Conservation (phyloP, 2,888 invertebrate species). For the Aproaerema taeniolella region DNA sequence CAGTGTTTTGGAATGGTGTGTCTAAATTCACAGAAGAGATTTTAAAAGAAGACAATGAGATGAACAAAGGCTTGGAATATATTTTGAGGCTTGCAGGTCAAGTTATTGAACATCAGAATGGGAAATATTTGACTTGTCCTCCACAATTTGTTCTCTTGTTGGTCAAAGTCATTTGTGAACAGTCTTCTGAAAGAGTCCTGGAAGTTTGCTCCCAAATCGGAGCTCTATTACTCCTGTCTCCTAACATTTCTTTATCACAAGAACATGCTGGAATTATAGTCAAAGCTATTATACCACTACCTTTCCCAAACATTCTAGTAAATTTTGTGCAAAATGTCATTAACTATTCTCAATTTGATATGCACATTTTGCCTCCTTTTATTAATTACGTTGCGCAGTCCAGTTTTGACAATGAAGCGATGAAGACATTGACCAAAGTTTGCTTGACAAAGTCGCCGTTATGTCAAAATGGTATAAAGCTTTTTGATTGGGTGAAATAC, state of each 20-base stretch:
- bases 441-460: slow-evolving; percentile 81
- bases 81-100: slow-evolving; percentile 78
- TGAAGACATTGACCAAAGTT: slow-evolving; percentile 81
- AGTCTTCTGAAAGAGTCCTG: slow-evolving; percentile 63
- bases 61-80: slow-evolving; percentile 51
- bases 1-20: slow-evolving; percentile 80
- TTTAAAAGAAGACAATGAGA: slow-evolving; percentile 47
- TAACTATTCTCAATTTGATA: slow-evolving; percentile 83
- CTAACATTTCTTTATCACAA: slow-evolving; percentile 81
- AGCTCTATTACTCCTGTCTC: slow-evolving; percentile 77
- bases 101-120: slow-evolving; percentile 79
- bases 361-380: slow-evolving; percentile 82
- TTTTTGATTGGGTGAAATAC: slow-evolving; percentile 82
- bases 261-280: slow-evolving; percentile 84
- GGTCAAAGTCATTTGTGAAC: slow-evolving; percentile 64
- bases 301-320: slow-evolving; percentile 76
- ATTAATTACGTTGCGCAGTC: slow-evolving; percentile 76
- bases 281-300: slow-evolving; percentile 78
- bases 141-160: slow-evolving; percentile 78
- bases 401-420: slow-evolving; percentile 70
- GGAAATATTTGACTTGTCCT: slow-evolving; percentile 79
- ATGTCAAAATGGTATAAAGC: slow-evolving; percentile 75
- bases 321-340: slow-evolving; percentile 82
- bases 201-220: slow-evolving; percentile 75
- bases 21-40: slow-evolving; percentile 51